A percentile compares a stretch with the other conserved stretches of the same genome.
phyloP scores from a whole-genome alignment of 2,113 vertebrate species.

The Channa argus region DNA sequence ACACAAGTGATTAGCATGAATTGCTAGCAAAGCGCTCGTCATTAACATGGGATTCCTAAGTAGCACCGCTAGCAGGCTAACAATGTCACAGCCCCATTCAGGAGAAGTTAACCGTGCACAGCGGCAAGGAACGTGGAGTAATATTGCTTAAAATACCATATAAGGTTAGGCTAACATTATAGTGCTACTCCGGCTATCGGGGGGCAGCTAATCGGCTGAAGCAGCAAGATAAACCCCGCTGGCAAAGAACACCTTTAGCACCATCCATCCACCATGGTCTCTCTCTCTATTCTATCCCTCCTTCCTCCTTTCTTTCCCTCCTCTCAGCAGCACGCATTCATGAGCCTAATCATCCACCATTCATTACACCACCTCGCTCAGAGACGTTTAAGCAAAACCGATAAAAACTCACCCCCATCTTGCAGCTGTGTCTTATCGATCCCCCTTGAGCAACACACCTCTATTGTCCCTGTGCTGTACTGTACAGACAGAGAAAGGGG shows the following conservation, averaged over 20 bases:
- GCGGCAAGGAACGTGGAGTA: conserved; percentile 1
- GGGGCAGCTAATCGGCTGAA: conserved; percentile 40
- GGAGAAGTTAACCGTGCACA: conserved; percentile 15
- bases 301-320: conserved; percentile 13
- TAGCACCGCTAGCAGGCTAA: conserved; percentile 61
- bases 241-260: conserved; percentile 38
- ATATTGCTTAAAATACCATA: neutral
- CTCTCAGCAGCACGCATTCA: conserved; percentile 31
- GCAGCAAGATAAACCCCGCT: conserved; percentile 5
- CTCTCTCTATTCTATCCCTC: conserved; percentile 14
- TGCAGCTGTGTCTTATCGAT: conserved; percentile 41
- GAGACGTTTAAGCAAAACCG: neutral
- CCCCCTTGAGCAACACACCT: conserved; percentile 55
- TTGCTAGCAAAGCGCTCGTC: conserved; percentile 40
- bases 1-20: conserved; percentile 9
- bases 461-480: conserved; percentile 66
- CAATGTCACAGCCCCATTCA: conserved; percentile 49
- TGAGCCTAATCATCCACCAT: conserved; percentile 30
- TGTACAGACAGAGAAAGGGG: conserved; percentile 44
- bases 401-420: conserved; percentile 77
- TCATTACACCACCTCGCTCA: neutral
- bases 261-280: conserved; percentile 58
- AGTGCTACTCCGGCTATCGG: neutral
- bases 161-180: neutral
- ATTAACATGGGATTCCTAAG: conserved; percentile 43